Conservation (phyloP, 2,797 vertebrate species). For the Fistularia tabacaria region DNA sequence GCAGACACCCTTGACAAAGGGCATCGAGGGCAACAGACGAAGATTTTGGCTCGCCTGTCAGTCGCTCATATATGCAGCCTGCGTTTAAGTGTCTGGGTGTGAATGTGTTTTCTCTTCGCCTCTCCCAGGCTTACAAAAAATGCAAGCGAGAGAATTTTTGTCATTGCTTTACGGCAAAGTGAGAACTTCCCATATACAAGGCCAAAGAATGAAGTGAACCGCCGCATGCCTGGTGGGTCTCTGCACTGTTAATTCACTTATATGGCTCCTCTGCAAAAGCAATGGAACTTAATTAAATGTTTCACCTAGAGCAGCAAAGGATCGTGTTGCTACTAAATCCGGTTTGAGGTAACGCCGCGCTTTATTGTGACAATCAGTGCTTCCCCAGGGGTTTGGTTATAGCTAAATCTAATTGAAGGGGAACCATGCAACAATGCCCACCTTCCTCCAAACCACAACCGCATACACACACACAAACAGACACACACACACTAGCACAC, state of each 20-base stretch:
- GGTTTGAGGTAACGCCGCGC: slow-evolving; percentile 74
- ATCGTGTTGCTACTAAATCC: slow-evolving; percentile 76
- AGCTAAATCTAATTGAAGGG: slow-evolving; percentile 68
- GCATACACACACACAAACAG: no score
- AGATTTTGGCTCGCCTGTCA: no score
- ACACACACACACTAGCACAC: no score
- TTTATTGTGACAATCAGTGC: slow-evolving; percentile 74
- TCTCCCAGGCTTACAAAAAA: no score
- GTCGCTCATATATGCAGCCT: no score
- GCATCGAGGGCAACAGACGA: no score
- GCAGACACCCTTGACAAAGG: no score
- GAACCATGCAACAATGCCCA: slow-evolving; percentile 52
- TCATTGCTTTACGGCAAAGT: slow-evolving; percentile 26
- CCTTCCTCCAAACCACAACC: not conserved
- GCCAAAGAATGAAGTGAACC: slow-evolving; percentile 30
- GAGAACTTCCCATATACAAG: slow-evolving; percentile 30
- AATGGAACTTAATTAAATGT: slow-evolving; percentile 78
- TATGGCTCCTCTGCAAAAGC: slow-evolving; percentile 64
- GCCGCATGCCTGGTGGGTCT: slow-evolving; percentile 50
- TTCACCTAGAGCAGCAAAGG: slow-evolving; percentile 71
- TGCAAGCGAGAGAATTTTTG: slow-evolving; percentile 14
- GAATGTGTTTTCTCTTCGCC: no score
- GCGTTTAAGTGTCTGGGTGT: no score
- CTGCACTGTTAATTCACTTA: slow-evolving; percentile 65
- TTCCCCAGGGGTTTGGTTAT: slow-evolving; percentile 66